A percentile compares a stretch with the other conserved stretches of the same genome.
Evolutionary conservation across 2,888 invertebrate species (phyloP).

Genomic region (Stenodera caucasica): DNA sequence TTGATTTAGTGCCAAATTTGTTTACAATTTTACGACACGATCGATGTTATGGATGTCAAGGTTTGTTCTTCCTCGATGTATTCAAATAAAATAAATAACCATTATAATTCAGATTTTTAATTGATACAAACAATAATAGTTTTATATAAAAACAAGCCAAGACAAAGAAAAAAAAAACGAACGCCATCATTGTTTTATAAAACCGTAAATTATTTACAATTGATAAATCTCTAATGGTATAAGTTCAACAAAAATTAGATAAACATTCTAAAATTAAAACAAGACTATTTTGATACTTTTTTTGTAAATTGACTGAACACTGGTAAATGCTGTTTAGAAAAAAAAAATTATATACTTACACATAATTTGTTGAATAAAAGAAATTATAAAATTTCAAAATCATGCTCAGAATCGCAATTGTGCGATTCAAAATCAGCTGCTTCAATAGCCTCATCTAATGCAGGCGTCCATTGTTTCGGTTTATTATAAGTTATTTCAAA

Average conservation of each 20-base stretch:
- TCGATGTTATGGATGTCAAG: slow-evolving; percentile 9
- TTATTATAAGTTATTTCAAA: slow-evolving; percentile 84
- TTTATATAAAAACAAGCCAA: neutral
- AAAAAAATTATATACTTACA: too few relatives aligned
- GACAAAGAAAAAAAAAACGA: neutral
- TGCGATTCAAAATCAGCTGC: slow-evolving; percentile 64
- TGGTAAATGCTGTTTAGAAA: too few relatives aligned
- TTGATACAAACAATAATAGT: neutral
- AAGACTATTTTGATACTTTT: neutral
- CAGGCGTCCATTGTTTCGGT: slow-evolving; percentile 74
- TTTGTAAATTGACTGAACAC: neutral
- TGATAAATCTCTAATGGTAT: neutral
- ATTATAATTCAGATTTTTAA: neutral
- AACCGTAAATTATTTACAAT: neutral
- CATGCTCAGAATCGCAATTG: slow-evolving; percentile 75
- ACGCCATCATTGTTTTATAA: neutral
- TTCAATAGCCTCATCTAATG: slow-evolving; percentile 51
- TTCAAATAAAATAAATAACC: neutral
- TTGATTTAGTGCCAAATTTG: slow-evolving; percentile 10
- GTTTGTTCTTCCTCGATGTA: neutral
- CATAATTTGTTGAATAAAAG: slow-evolving; percentile 47
- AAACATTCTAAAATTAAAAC: neutral
- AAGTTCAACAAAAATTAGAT: slow-evolving; percentile 2
- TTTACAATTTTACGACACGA: too few relatives aligned
- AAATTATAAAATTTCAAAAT: slow-evolving; percentile 79